Conservation (phyloP, 1,140 invertebrate species). For the Macrosteles quadrilineatus region DNA sequence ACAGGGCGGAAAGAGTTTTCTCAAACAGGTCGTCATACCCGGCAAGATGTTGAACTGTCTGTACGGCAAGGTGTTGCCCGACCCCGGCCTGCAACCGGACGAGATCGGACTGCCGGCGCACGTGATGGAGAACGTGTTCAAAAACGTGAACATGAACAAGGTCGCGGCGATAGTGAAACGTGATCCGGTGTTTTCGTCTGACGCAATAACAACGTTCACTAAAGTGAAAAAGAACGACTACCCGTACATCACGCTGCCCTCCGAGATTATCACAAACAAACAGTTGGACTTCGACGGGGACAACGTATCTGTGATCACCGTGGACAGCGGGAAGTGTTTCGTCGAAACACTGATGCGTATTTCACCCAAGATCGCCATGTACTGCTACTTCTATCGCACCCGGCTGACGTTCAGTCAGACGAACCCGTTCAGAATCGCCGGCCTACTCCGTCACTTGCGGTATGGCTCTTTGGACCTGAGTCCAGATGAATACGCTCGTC, state of each 20-base stretch:
- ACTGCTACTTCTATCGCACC: not conserved
- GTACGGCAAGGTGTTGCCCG: constrained; percentile 11
- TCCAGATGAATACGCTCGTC: too few species aligned
- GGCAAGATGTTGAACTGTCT: constrained; percentile 17
- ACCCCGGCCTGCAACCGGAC: not conserved
- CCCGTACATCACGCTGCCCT: not conserved
- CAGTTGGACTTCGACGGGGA: constrained; percentile 14
- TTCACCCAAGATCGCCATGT: not conserved
- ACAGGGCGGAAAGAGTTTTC: constrained; percentile 15
- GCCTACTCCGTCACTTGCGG: not conserved
- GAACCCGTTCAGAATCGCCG: not conserved
- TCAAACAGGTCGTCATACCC: constrained; percentile 8
- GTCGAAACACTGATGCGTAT: not conserved
- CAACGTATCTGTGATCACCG: not conserved
- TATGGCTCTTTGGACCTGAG: not conserved
- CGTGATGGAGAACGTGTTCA: constrained; percentile 4
- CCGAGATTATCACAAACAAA: constrained; percentile 3
- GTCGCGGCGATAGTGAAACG: not conserved
- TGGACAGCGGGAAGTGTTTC: not conserved
- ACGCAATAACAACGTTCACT: constrained; percentile 6
- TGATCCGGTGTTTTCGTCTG: constrained; percentile 3
- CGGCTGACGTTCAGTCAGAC: constrained; percentile 10
- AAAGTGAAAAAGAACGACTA: not conserved
- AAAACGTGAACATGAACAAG: not conserved
- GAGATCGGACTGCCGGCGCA: not conserved